Percentiles rank a stretch among this genome's conserved stretches.
These are phyloP conservation scores for Pantherophis alleghaniensis DNA, from an alignment of 2,797 vertebrate species.

Conservation along the genomic window DNA sequence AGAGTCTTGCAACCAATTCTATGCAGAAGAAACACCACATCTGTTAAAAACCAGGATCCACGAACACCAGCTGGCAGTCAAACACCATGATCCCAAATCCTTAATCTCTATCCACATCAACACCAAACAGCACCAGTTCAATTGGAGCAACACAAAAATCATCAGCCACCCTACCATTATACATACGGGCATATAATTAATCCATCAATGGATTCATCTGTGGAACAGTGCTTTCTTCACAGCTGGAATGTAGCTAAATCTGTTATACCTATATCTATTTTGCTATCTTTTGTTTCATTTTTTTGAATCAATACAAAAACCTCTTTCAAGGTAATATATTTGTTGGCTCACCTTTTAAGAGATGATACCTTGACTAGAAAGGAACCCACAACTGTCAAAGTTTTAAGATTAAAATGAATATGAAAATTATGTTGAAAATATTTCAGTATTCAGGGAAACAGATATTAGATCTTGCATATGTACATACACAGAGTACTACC, in stretches of 20 bases:
- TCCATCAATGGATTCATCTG: not conserved
- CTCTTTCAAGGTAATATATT: slow-evolving; percentile 6
- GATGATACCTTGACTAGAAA: not conserved
- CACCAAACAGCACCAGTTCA: too few species aligned
- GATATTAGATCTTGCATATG: not conserved
- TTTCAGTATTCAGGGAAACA: not conserved
- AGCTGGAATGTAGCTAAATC: not conserved
- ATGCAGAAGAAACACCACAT: too few species aligned
- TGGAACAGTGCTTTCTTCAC: not conserved
- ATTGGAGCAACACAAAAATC: too few species aligned
- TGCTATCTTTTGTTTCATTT: not conserved
- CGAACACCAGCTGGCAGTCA: too few species aligned
- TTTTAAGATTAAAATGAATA: slow-evolving; percentile 37
- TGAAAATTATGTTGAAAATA: slow-evolving; percentile 20
- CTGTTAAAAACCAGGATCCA: too few species aligned
- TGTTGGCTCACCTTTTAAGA: slow-evolving; percentile 39
- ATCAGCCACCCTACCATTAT: not conserved
- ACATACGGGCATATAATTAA: not conserved
- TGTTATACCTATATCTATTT: not conserved
- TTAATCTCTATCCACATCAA: too few species aligned
- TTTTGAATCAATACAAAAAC: not conserved
- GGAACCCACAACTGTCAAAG: slow-evolving; percentile 13
- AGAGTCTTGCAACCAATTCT: too few species aligned
- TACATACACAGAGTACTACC: not conserved
- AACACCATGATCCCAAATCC: too few species aligned